phyloP scores from a whole-genome alignment of 1,140 invertebrate genomes.

The Ladona fulva region DNA sequence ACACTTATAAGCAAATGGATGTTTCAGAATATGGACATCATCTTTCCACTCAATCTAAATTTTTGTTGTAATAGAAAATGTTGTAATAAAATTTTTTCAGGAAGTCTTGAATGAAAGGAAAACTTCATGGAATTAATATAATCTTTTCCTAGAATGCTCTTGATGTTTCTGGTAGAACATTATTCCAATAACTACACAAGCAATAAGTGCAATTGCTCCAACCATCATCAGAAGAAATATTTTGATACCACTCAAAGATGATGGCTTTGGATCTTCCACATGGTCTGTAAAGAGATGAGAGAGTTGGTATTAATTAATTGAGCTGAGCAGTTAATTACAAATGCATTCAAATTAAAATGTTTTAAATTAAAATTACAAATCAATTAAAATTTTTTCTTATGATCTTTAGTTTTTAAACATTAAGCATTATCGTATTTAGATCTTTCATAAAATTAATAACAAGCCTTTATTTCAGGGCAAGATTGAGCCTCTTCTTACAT shows the following conservation, averaged over 20 bases:
- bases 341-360: too few species aligned
- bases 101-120: neutral
- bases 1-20: neutral
- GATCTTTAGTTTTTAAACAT: too few species aligned
- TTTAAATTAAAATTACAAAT: too few species aligned
- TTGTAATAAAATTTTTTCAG: neutral
- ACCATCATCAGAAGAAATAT: constrained; percentile 78
- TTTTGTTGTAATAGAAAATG: neutral
- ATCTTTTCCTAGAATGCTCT: constrained; percentile 79
- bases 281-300: constrained; percentile 51
- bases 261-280: constrained; percentile 75
- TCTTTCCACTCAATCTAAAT: neutral
- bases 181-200: constrained; percentile 72
- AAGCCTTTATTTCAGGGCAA: too few species aligned
- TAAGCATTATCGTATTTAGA: too few species aligned
- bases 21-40: neutral
- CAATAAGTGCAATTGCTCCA: constrained; percentile 65
- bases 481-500: too few species aligned
- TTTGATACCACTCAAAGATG: constrained; percentile 73
- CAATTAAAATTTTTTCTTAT: too few species aligned
- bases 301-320: constrained; percentile 17
- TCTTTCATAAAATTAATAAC: too few species aligned
- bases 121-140: constrained; percentile 53
- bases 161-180: constrained; percentile 88
- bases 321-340: too few species aligned